A percentile compares a stretch with the other conserved stretches of the same genome.
Evolutionary conservation across 2,797 vertebrate genomes (phyloP).

Genomic region (Peromyscus nudipes): DNA sequence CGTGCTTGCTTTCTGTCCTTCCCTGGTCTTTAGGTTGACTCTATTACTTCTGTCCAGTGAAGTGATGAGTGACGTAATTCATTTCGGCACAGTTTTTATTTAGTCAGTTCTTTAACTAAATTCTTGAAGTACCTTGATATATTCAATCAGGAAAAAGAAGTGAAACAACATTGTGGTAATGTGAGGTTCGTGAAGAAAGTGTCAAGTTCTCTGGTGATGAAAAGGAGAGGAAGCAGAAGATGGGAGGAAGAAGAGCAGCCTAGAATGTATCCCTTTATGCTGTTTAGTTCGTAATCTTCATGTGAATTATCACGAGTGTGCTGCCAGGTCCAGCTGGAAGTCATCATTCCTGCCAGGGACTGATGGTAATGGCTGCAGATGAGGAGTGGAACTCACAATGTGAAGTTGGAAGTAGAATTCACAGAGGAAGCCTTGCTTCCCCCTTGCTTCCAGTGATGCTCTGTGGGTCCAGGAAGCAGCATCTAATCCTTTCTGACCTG

Average conservation of each 20-base stretch:
- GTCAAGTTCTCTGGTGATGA: constrained; percentile 28
- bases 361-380: background rate
- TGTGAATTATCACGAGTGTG: background rate
- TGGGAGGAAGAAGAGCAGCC: background rate
- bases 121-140: background rate
- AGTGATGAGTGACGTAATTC: background rate
- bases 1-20: background rate
- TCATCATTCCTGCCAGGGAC: constrained; percentile 34
- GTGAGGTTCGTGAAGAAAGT: background rate
- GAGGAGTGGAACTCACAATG: background rate
- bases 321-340: constrained; percentile 61
- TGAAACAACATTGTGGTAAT: background rate
- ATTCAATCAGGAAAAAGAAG: constrained; percentile 8
- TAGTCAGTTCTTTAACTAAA: constrained; percentile 22
- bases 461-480: background rate
- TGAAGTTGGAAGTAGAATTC: constrained; percentile 1
- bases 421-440: background rate
- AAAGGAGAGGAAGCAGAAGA: background rate
- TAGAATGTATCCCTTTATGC: background rate
- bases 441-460: background rate
- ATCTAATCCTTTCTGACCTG: background rate
- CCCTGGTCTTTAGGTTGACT: background rate
- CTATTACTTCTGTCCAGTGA: background rate
- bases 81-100: constrained; percentile 37
- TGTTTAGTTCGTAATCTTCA: background rate